Evolutionary conservation across 2,888 invertebrate genomes (phyloP), one percentile per base, ranked within the genome.

Genomic region (Prostheceraeus crozeri): DNA sequence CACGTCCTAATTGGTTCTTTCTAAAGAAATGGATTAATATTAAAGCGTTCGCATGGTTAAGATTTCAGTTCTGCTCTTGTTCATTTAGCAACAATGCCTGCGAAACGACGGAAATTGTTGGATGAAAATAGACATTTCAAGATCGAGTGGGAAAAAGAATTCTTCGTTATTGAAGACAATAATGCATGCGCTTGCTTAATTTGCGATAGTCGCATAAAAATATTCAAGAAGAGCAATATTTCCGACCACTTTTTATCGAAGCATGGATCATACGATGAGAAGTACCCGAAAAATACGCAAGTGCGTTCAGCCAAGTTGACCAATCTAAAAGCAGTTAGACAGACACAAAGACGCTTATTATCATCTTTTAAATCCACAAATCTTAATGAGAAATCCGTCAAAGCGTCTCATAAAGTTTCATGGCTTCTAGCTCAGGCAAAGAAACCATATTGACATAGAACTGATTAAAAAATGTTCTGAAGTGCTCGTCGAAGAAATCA

Each of bases 351-450:
- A 40, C 14, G 21, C 45, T 19, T 40, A 19, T 40, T 4, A 40
- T 19, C 19, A 40, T 23, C 14, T 40, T 40, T 40, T 14, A 19
- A n/a, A n/a, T n/a, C n/a, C n/a, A 19, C 45, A 19, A 40, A 40
- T 14, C 19, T 19, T 40, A 40, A 40, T 23, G 19, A 40, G 21
- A 40, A 40, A 14, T 40, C 21, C 21, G 45, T 23, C 14, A 40
- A 19, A 23, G 45, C 14, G 14, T 40, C 45, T 19, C 45, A 19
- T 23, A 40, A 40, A 40, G 45, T 40, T 23, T 40, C 45, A 40
- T 40, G 45, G 45, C 19, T 23, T 40, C 19, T 40, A 23, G 45
- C 45, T 40, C 45, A 40, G 45, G 45, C 8, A 40, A 40, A 40
- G 21, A 40, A 40, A 40, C 6, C 45, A 19, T 40, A 40, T 14